These are phyloP conservation scores for Eunapius fragilis DNA, from an alignment of 37 sponge, comb jelly and placozoan species.

Conservation along the genomic window DNA sequence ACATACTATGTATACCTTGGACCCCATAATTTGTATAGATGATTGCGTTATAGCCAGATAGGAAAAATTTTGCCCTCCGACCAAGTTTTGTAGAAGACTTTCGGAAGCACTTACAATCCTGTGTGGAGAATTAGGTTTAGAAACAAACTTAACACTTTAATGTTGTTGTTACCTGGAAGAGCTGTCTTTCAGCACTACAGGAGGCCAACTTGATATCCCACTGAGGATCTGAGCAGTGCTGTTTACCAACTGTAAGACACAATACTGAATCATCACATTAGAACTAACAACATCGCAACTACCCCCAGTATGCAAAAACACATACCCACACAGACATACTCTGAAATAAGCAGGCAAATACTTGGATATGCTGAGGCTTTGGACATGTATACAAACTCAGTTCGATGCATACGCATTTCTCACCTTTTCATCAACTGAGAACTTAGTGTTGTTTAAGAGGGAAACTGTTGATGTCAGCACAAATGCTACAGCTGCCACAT, in stretches of 20 bases:
- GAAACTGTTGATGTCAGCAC: not conserved
- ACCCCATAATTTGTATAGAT: not conserved
- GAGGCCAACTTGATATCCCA: slow-evolving; percentile 13
- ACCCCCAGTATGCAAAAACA: too few species aligned
- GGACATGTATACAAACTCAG: not conserved
- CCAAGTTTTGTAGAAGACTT: not conserved
- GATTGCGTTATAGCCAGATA: not conserved
- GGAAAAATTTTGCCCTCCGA: not conserved
- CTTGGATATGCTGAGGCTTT: not conserved
- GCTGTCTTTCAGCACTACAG: not conserved
- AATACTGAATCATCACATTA: not conserved
- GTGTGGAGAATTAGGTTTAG: not conserved
- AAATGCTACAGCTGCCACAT: slow-evolving; percentile 17
- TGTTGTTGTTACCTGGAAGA: not conserved
- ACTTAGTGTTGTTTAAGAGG: not conserved
- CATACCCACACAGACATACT: too few species aligned
- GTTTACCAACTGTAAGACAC: slow-evolving; percentile 1
- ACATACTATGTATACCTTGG: slow-evolving; percentile 34
- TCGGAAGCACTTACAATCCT: slow-evolving; percentile 21
- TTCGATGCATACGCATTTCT: not conserved
- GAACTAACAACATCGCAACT: too few species aligned
- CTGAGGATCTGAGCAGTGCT: not conserved
- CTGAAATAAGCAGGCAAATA: not conserved
- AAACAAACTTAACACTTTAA: not conserved
- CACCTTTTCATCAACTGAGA: slow-evolving; percentile 13